These are phyloP conservation scores for Heliconius himera DNA, from an alignment of 1,140 invertebrate genomes.

Conservation along the genomic window DNA sequence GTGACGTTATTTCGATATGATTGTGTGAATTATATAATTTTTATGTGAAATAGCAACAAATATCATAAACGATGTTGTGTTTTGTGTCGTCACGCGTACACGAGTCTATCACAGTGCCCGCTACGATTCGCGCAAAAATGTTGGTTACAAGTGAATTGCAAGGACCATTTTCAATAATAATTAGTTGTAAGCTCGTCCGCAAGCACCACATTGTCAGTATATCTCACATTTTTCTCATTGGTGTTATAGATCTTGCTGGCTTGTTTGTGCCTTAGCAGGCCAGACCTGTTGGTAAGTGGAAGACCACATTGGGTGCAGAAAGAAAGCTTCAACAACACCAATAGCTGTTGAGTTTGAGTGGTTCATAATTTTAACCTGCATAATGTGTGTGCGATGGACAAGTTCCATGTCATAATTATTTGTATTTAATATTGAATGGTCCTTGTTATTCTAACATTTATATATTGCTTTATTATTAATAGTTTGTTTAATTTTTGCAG, in stretches of 20 bases:
- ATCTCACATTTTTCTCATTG: constrained; percentile 75
- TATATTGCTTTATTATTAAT: constrained; percentile 2
- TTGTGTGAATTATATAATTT: constrained; percentile 74
- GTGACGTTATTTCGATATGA: constrained; percentile 61
- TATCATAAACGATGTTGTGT: constrained; percentile 57
- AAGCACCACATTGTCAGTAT: constrained; percentile 73
- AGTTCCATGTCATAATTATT: constrained; percentile 56
- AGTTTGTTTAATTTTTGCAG: constrained; percentile 35
- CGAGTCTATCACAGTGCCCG: constrained; percentile 53
- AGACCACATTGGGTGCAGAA: constrained; percentile 66
- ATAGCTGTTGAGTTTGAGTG: constrained; percentile 74
- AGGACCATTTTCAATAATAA: constrained; percentile 74
- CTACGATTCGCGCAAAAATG: constrained; percentile 77
- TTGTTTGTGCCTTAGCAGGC: constrained; percentile 86
- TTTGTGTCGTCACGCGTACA: constrained; percentile 59
- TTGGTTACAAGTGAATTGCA: constrained; percentile 75
- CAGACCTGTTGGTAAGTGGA: constrained; percentile 86
- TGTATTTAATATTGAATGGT: constrained; percentile 77
- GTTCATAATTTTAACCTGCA: constrained; percentile 72
- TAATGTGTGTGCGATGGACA: constrained; percentile 77
- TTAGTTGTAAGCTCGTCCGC: constrained; percentile 59
- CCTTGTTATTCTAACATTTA: constrained; percentile 79
- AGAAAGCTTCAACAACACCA: constrained; percentile 71
- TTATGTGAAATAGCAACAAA: constrained; percentile 53
- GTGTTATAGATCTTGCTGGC: constrained; percentile 86